Percentiles rank a stretch among this genome's conserved stretches.
Conservation (phyloP, 2,113 vertebrate genomes). For the Kryptolebias marmoratus region DNA sequence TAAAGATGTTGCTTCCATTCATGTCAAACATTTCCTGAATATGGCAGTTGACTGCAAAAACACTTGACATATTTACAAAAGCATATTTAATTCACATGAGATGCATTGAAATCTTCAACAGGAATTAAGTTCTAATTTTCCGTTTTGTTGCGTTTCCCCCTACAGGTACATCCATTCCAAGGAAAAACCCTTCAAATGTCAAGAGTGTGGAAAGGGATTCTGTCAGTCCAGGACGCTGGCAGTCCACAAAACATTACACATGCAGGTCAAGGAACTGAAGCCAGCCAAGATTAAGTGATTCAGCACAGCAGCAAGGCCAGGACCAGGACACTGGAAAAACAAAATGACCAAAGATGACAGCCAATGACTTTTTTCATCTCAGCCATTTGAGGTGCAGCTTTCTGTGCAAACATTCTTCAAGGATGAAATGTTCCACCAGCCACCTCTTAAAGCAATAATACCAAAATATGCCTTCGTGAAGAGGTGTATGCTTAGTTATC, state of each 20-base stretch:
- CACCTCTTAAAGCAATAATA: conserved; percentile 2
- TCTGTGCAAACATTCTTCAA: conserved; percentile 38
- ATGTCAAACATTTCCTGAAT: neutral
- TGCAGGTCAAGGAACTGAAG: conserved; percentile 98
- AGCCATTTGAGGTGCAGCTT: conserved; percentile 6
- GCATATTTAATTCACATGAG: neutral
- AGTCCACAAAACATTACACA: conserved; percentile 99
- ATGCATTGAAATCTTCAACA: too few relatives aligned
- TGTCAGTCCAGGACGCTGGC: conserved; percentile 99
- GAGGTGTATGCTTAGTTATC: conserved; percentile 20
- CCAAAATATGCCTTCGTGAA: conserved; percentile 11
- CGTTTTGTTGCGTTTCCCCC: conserved; percentile 47
- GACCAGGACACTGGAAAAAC: conserved; percentile 65
- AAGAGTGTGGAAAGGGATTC: conserved; percentile 99
- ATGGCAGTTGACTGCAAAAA: neutral
- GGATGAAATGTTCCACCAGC: conserved; percentile 44
- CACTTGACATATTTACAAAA: neutral
- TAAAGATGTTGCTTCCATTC: neutral
- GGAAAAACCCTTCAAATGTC: conserved; percentile 99
- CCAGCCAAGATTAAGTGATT: conserved; percentile 92
- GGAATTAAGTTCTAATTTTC: neutral
- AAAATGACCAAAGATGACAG: conserved; percentile 35
- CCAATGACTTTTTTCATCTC: conserved; percentile 55
- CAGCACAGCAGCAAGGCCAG: conserved; percentile 54
- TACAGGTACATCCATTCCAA: conserved; percentile 98